These are phyloP conservation scores for Actias luna DNA, from an alignment of 2,888 invertebrate genomes.

Conservation along the genomic window DNA sequence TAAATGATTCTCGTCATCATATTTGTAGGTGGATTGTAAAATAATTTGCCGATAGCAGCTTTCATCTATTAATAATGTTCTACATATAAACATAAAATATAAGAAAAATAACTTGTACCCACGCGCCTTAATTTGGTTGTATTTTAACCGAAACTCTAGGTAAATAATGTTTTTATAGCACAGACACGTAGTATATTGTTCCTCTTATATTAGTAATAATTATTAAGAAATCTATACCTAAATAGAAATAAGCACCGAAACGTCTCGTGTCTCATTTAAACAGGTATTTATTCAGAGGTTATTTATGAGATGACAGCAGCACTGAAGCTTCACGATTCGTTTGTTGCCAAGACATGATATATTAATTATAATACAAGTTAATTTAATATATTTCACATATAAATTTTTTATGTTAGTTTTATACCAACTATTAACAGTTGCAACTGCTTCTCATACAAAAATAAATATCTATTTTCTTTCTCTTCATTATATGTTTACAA, in stretches of 20 bases:
- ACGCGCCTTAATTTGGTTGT: background rate
- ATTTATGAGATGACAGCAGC: background rate
- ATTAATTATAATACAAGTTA: background rate
- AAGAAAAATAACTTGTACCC: background rate
- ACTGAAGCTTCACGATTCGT: conserved; percentile 3
- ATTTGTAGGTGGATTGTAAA: too few relatives aligned
- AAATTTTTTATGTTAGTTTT: background rate
- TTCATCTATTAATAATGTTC: too few relatives aligned
- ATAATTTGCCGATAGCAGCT: too few relatives aligned
- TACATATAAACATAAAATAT: too few relatives aligned
- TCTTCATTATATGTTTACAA: background rate
- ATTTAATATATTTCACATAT: background rate
- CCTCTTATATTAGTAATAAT: background rate
- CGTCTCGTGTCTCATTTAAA: background rate
- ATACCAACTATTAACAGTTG: background rate
- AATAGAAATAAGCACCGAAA: background rate
- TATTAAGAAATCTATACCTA: background rate
- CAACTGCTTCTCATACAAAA: background rate
- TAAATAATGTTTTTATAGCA: background rate
- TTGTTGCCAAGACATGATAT: conserved; percentile 1
- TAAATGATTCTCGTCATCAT: too few relatives aligned
- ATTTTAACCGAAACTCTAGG: background rate
- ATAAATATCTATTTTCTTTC: background rate
- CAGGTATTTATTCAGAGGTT: background rate
- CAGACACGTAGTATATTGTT: background rate